Base-by-base conservation (phyloP, 1,140 invertebrate species). In the Hesperophylax magnus region DNA sequence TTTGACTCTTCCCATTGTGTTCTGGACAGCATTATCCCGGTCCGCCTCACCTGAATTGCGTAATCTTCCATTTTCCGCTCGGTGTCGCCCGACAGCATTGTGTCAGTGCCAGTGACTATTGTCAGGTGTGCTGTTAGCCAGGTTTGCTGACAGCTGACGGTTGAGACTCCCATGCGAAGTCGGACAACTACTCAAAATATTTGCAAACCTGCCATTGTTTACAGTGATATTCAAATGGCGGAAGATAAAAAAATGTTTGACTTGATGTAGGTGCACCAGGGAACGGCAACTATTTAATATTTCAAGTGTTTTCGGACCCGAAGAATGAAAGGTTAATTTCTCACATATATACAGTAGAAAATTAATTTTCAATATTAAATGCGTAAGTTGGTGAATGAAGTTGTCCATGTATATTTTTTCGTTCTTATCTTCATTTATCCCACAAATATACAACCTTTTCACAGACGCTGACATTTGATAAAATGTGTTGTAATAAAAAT, bases 141-240 rank as follows among this genome's bases (percentile, higher is more conserved):
- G 17, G 20, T 61, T 20, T 11, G 3, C 17, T 22, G 58, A 27
- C 27, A 27, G 27, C 27, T 27, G 27, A 27, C 27, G 27, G 34
- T 6, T 34, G 34, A 8, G 39, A 11, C 61, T 71, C 65, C 74
- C 63, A 77, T 71, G 53, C 72, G 7, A 24, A 31, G n/a, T 47
- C 54, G 17, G 47, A 79, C 56, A 56, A 71, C 78, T 75, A 53
- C 54, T 27, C 56, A 60, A 81, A 77, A 81, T 81, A 77, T 81
- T 81, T 81, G 80, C 80, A 81, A 81, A 81, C 80, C 71, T 71
- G 27, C 39, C 58, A 69, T 81, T 81, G 80, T 81, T 81, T 81
- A 52, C 39, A 7, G 17, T 22, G 31, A 71, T 52, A 69, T 78
- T 65, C 69, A 78, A 78, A 69, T 65, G 69, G 47, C 65, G 52